Evolutionary conservation across 2,888 invertebrate species (phyloP), one percentile per base, ranked within the genome.

Genomic region (Anthophora plumipes): DNA sequence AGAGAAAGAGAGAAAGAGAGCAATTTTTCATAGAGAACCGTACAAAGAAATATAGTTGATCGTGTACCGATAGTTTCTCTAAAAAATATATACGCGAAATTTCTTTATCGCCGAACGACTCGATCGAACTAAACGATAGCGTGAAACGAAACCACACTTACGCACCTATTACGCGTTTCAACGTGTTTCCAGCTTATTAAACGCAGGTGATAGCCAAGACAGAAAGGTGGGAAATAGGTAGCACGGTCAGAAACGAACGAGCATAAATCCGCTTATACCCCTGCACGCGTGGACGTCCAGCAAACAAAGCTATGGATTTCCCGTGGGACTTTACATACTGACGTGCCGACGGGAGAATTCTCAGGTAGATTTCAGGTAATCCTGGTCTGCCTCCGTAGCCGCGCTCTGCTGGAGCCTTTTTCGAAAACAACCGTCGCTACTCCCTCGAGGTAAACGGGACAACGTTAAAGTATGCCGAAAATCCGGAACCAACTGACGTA

Each of bases 211-310:
- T 87, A 80, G 87, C 43, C 57, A 39, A 37, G 57, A 72, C 54
- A 79, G 74, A 83, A 76, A 74, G 84, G 82, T 77, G 68, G 64
- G n/a, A 50, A 63, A 60, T 77, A 77, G 76, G 78, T 63, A 76
- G 77, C 64, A 85, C 80, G 82, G 87, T 82, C 85, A 85, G 86
- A 86, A 89, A 88, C 87, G 87, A 79, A 69, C 78, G 80, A 85
- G 86, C 84, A 85, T 79, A 92, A 92, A 92, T 92, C 92, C 90
- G 91, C 91, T 92, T 92, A 92, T 90, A 89, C 90, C 83, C 76
- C 78, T n/a, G 48, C 48, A 39, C 52, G 68, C 68, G 81, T 61
- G 77, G 86, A 84, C 84, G 88, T 87, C 84, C 87, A 54, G 83
- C 86, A 86, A 88, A 90, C 89, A 90, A 89, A 89, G 87, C 89